Percentiles rank a stretch among this genome's conserved stretches.
phyloP scores from a whole-genome alignment of 2,113 vertebrate genomes.

The Alaudala cheleensis region DNA sequence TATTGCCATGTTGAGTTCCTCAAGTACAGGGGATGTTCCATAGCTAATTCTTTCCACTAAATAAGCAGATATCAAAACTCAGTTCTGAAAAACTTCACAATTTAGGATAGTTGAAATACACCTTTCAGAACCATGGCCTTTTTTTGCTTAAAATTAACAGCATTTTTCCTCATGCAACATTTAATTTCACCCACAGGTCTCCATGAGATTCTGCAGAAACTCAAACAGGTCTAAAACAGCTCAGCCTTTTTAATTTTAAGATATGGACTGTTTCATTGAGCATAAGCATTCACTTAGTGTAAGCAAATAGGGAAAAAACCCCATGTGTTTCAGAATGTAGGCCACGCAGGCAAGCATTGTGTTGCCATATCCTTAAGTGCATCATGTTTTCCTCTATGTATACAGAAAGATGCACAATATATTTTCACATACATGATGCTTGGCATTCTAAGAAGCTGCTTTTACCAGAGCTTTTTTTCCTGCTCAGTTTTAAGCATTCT shows the following conservation, averaged over 20 bases:
- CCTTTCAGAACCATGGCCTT: background rate
- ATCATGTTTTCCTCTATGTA: background rate
- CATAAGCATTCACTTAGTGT: background rate
- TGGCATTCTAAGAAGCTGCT: background rate
- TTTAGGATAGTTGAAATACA: background rate
- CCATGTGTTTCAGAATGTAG: background rate
- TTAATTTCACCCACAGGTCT: background rate
- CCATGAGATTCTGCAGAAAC: background rate
- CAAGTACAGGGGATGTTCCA: background rate
- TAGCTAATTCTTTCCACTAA: background rate
- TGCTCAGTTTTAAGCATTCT: background rate
- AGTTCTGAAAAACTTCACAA: background rate
- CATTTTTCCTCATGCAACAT: background rate
- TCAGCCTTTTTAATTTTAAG: background rate
- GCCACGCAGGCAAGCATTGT: background rate
- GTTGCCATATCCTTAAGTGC: background rate
- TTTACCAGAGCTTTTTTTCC: background rate
- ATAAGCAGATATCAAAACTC: background rate
- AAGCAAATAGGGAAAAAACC: background rate
- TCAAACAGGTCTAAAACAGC: background rate
- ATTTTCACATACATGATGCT: background rate
- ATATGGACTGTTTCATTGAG: background rate
- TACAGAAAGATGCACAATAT: background rate
- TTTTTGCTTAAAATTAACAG: background rate
- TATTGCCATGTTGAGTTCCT: background rate